Evolutionary conservation across 2,797 vertebrate species (phyloP).

Genomic region (Sylvia borin): DNA sequence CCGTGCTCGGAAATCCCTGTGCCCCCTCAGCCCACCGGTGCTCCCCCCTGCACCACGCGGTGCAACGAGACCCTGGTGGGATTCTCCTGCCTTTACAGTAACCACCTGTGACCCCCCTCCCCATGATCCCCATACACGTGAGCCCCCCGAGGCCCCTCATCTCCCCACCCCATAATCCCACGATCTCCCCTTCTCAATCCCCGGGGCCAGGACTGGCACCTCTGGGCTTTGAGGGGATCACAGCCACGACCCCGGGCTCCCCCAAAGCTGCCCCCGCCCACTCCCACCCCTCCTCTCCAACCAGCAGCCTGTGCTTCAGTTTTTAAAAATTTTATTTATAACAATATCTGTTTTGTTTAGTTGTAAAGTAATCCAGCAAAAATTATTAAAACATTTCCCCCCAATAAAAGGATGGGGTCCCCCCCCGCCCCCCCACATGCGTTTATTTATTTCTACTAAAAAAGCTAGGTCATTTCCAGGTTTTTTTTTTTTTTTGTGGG

Average conservation of each 20-base stretch:
- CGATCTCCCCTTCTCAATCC: not conserved
- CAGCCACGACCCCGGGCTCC: accelerated
- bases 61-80: not conserved
- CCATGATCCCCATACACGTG: too few species aligned
- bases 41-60: not conserved
- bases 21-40: not conserved
- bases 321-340: slow-evolving; percentile 90
- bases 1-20: not conserved
- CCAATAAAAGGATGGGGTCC: slow-evolving; percentile 53
- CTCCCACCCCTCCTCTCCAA: not conserved
- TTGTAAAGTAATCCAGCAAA: slow-evolving; percentile 90
- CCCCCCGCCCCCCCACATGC: not conserved
- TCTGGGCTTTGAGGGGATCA: not conserved
- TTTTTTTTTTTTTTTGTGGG: not conserved
- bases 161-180: not conserved
- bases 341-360: slow-evolving; percentile 87
- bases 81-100: not conserved
- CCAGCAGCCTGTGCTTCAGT: not conserved
- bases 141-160: not conserved
- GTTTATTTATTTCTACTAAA: slow-evolving; percentile 73
- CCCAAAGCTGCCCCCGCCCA: not conserved
- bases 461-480: slow-evolving; percentile 75
- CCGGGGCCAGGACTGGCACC: not conserved
- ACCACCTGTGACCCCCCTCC: too few species aligned
- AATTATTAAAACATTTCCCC: slow-evolving; percentile 86